Evolutionary conservation across 2,113 vertebrate genomes (phyloP), one percentile per base, ranked within the genome.

Genomic region (Mobula birostris): DNA sequence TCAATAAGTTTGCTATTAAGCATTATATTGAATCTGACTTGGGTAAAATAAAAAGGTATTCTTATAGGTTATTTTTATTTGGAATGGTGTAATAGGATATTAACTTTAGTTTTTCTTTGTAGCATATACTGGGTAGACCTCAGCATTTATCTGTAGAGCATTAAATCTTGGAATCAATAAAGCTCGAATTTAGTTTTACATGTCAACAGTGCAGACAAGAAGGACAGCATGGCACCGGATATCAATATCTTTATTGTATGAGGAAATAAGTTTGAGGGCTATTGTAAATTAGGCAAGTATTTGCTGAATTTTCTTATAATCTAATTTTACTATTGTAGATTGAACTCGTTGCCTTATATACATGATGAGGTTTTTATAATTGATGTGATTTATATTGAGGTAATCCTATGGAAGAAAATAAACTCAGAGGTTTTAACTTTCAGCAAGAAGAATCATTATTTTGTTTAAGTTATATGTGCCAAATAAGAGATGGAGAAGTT

Each of bases 21-120:
- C 14, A 21, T 74, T 36, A 21, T 29, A 56, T 76, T 93, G 27
- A 93, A 74, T 93, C 70, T 93, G 91, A 56, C 72, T 93, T 93
- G 36, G 48, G 68, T 76, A 56, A 72, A 93, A 93, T 48, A 24
- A 15, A 74, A 74, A 74, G 72, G 15, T 74, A 19, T 74, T 74
- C 72, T 21, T 74, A 19, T 17, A 74, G 21, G 72, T 21, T 74
- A 74, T 74, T 74, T 74, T 74, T 93, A 56, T 74, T 93, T 93
- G 32, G 72, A 93, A 93, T 93, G 32, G 48, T 40, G 72, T 76
- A 93, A 76, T 74, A 36, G 32, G 68, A 76, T 93, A 9, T 93
- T 93, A 93, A 93, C 27, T 93, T 74, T 93, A 76, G 36, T 11
- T 40, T 29, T 72, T 32, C 90, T 92, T 72, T 92, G 32, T 72